A percentile compares a stretch with the other conserved stretches of the same genome.
Evolutionary conservation across 2,113 vertebrate genomes (phyloP).

Genomic region (Saccopteryx bilineata): DNA sequence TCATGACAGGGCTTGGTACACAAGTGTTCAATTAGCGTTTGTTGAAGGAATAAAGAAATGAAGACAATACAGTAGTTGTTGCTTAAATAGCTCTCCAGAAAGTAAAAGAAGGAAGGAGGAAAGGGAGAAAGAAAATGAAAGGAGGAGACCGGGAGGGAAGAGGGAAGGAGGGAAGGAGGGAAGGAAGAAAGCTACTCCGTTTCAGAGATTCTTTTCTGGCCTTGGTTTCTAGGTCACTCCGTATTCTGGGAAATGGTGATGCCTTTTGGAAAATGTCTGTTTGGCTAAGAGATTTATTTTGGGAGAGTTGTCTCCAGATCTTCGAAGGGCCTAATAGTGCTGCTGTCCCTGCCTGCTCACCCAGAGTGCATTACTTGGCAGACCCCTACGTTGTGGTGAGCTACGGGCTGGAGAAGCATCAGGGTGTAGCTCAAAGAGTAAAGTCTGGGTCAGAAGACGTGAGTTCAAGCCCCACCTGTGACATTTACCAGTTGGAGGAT

Average conservation of each 20-base stretch:
- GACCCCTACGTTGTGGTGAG: neutral
- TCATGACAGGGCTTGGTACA: neutral
- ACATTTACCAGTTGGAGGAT: neutral
- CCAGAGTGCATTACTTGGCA: neutral
- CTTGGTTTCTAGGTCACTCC: slow-evolving; percentile 67
- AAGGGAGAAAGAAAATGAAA: too few relatives aligned
- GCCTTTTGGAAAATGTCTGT: slow-evolving; percentile 75
- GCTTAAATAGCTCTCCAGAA: neutral
- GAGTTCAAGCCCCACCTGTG: neutral
- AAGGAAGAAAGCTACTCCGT: neutral
- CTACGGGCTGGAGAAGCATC: neutral
- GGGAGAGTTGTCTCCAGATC: slow-evolving; percentile 50
- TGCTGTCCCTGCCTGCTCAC: neutral
- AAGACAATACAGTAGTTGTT: neutral
- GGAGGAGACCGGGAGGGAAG: too few relatives aligned
- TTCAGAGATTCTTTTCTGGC: slow-evolving; percentile 9
- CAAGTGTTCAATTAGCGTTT: neutral
- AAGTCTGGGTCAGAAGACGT: neutral
- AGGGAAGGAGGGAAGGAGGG: too few relatives aligned
- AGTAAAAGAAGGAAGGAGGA: neutral
- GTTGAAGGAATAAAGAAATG: neutral
- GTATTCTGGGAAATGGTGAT: slow-evolving; percentile 72
- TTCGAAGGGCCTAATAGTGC: slow-evolving; percentile 14
- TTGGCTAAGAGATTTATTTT: slow-evolving; percentile 73
- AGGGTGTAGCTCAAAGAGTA: neutral